Percentiles rank a stretch among this genome's conserved stretches.
Evolutionary conservation across 2,113 vertebrate species (phyloP).

Genomic region (Burhinus bistriatus): DNA sequence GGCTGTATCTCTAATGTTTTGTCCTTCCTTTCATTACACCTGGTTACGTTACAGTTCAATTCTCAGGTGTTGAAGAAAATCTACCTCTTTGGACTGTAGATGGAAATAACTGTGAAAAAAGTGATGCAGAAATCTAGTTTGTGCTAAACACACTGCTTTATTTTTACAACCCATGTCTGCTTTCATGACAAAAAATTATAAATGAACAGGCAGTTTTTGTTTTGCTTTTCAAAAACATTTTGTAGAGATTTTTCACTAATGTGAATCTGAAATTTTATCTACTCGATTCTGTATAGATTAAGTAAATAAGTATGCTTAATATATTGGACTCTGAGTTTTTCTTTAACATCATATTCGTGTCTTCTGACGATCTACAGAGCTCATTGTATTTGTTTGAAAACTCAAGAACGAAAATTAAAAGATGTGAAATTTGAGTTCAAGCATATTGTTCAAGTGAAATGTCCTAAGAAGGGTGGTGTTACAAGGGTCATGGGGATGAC

Average conservation of each 20-base stretch:
- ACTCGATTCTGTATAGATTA: constrained; percentile 82
- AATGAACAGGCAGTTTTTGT: constrained; percentile 82
- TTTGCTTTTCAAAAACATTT: constrained; percentile 95
- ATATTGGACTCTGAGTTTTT: constrained; percentile 73
- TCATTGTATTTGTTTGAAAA: not conserved
- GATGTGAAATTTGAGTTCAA: not conserved
- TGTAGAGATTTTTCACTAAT: constrained; percentile 89
- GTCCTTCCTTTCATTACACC: constrained; percentile 73
- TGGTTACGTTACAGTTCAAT: constrained; percentile 81
- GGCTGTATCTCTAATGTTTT: constrained; percentile 48
- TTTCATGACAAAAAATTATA: constrained; percentile 81
- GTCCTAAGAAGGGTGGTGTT: not conserved
- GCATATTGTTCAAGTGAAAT: not conserved
- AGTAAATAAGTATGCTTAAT: constrained; percentile 85
- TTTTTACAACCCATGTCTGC: constrained; percentile 83
- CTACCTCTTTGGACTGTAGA: constrained; percentile 93
- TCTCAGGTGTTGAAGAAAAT: constrained; percentile 94
- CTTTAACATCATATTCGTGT: not conserved
- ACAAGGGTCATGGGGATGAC: accelerated
- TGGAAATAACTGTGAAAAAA: constrained; percentile 89
- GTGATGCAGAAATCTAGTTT: constrained; percentile 83
- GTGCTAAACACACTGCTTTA: constrained; percentile 84
- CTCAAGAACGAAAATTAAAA: not conserved
- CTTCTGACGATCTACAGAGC: not conserved
- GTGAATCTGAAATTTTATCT: constrained; percentile 84